Conservation (phyloP, 2,797 vertebrate species). For the Stomatorhinus walkeri region DNA sequence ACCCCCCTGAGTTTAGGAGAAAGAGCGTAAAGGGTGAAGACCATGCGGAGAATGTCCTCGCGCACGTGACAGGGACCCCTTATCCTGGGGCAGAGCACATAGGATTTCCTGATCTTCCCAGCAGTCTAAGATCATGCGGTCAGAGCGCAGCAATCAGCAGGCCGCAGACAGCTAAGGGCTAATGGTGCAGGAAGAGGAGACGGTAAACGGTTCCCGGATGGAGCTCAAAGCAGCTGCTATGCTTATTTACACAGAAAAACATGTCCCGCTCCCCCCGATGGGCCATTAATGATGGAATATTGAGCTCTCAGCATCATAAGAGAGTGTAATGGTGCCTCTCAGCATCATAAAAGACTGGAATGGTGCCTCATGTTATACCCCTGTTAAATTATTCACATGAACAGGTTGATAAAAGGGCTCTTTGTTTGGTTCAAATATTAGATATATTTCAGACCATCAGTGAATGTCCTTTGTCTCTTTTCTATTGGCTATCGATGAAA, state of each 20-base stretch:
- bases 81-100: not conserved
- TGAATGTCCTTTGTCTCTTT: not conserved
- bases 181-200: not conserved
- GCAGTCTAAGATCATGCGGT: conserved; percentile 26
- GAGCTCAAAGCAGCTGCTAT: not conserved
- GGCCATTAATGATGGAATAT: not conserved
- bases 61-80: not conserved
- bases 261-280: not conserved
- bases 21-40: not conserved
- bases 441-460: not conserved
- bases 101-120: conserved; percentile 28
- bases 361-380: not conserved
- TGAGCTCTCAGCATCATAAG: not conserved
- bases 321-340: not conserved
- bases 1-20: not conserved
- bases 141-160: conserved; percentile 35
- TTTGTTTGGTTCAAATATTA: not conserved
- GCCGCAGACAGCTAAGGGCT: conserved; percentile 19
- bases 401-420: not conserved
- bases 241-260: not conserved
- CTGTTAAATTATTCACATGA: not conserved
- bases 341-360: not conserved
- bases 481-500: not conserved
- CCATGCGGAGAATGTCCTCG: not conserved
- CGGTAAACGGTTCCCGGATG: conserved; percentile 20